Evolutionary conservation across 1,140 invertebrate species (phyloP), one percentile per base, ranked within the genome.

Genomic region (Drosophila sechellia): DNA sequence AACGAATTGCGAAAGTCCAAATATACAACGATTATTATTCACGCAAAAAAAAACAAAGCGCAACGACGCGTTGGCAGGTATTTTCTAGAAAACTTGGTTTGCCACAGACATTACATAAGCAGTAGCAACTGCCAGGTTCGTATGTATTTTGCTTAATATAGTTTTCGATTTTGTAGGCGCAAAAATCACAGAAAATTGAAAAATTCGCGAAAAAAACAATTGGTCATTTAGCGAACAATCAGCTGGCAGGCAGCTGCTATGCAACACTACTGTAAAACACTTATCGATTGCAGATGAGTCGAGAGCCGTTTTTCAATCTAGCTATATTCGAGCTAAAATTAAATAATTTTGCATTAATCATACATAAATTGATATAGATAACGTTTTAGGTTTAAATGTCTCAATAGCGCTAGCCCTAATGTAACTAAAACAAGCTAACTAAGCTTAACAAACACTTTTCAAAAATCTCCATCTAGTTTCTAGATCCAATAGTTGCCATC

Each of bases 131-230:
- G 15, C 11, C 15, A 3, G 0, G 2, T 20, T 11, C 25, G 13
- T 17, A 20, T 35, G 35, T 35, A 15, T 0, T 10, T 22, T 5
- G 8, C 10, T 42, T 15, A 20, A 12, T 34, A 17, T 34, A 52
- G n/a, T 12, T 15, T 42, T 34, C 5, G 3, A 11, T 42, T 58
- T 61, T 22, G 15, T 25, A n/a, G 1, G 0, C 20, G 20, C 20
- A 17, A 31, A 56, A 58, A 58, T 2, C 53, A 61, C 59, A 58
- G 17, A 40, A 58, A 34, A 8, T 8, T n/a, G 3, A 3, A 39
- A 13, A 3, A n/a, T 59, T 59, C 4, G 20, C n/a, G 22, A 53
- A 40, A 31, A 31, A 52, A 10, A 31, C 31, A 8, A 31, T 31
- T 31, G 31, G 8, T 31, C 6, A 31, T 31, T 59, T 59, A 0